These are phyloP conservation scores for Noctua janthina DNA, from an alignment of 2,888 invertebrate genomes.

Conservation along the genomic window DNA sequence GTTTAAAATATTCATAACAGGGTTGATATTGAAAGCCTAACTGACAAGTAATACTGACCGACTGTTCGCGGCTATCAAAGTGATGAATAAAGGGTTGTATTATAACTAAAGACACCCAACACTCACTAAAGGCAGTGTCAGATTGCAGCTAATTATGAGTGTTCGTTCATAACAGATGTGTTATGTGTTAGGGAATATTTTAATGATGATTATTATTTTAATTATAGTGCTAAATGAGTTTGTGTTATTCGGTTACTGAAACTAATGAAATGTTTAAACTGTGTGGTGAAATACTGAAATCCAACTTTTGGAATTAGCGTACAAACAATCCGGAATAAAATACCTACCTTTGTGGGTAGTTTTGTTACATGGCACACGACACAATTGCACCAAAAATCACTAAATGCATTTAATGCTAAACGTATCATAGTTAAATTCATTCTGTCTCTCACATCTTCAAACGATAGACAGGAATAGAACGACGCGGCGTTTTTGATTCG, in stretches of 20 bases:
- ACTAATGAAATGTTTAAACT: conserved; percentile 13
- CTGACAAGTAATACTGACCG: conserved; percentile 27
- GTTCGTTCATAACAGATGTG: conserved; percentile 30
- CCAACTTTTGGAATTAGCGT: neutral
- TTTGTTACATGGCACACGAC: neutral
- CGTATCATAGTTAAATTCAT: neutral
- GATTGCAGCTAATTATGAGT: conserved; percentile 44
- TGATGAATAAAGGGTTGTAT: conserved; percentile 40
- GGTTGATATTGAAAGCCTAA: conserved; percentile 20
- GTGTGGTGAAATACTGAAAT: conserved; percentile 8
- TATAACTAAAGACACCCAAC: conserved; percentile 26
- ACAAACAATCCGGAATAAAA: neutral
- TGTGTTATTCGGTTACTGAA: conserved; percentile 26
- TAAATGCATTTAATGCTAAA: neutral
- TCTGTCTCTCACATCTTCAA: neutral
- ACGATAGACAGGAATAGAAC: neutral
- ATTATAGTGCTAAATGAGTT: conserved; percentile 40
- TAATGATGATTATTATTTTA: conserved; percentile 42
- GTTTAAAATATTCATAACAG: conserved; percentile 8
- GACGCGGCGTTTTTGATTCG: neutral
- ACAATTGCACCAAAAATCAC: neutral
- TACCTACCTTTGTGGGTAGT: too few species aligned
- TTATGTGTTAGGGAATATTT: conserved; percentile 38
- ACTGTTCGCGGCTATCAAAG: conserved; percentile 25
- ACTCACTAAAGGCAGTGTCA: conserved; percentile 40